phyloP scores from a whole-genome alignment of 2,113 vertebrate species.

The Ctenomys sociabilis region DNA sequence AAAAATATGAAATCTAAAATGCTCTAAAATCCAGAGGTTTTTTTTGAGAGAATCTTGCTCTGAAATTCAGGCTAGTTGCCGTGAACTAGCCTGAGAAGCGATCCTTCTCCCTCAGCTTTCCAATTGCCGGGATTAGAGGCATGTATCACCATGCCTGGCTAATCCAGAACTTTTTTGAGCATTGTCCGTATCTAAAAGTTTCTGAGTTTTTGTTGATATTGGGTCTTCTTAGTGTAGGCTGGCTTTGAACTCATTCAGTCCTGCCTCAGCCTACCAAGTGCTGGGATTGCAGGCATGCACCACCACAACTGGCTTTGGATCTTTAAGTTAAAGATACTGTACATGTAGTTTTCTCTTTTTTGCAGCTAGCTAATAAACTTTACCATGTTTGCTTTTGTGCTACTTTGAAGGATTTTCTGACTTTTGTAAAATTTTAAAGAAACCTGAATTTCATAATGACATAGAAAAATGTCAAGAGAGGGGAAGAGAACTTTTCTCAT shows the following conservation, averaged over 20 bases:
- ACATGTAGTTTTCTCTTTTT: not conserved
- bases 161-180: too few relatives aligned
- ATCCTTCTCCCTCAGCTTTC: too few relatives aligned
- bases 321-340: not conserved
- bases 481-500: not conserved
- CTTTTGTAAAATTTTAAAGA: constrained; percentile 46
- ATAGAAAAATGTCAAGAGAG: not conserved
- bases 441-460: constrained; percentile 37
- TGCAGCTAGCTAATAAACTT: constrained; percentile 33
- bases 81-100: too few relatives aligned
- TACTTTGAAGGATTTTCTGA: constrained; percentile 62
- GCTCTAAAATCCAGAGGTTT: not conserved
- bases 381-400: constrained; percentile 51
- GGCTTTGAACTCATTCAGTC: not conserved
- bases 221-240: not conserved
- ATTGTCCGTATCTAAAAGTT: too few relatives aligned
- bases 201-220: too few relatives aligned
- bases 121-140: too few relatives aligned
- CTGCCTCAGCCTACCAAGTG: not conserved
- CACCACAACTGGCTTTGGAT: not conserved
- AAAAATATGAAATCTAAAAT: not conserved
- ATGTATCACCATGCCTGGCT: too few relatives aligned
- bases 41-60: not conserved
- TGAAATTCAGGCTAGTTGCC: not conserved
- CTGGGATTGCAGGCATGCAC: not conserved